These are phyloP conservation scores for Macroglossus sobrinus DNA, from an alignment of 2,113 vertebrate genomes.

Conservation along the genomic window DNA sequence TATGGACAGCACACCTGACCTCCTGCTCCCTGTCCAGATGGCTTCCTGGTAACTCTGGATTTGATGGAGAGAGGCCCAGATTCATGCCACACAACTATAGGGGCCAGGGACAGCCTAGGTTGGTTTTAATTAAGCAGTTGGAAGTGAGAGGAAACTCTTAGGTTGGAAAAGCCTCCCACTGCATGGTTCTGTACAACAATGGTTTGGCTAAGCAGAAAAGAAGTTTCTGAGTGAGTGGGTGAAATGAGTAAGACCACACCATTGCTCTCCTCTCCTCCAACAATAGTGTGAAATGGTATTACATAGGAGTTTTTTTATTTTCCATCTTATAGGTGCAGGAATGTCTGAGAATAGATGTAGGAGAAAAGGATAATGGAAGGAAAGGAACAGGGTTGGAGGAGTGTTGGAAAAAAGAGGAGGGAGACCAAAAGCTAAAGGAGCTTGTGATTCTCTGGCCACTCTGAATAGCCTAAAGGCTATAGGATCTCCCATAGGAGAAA, in stretches of 20 bases:
- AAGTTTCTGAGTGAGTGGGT: neutral
- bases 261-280: neutral
- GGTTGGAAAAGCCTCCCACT: neutral
- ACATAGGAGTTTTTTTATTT: neutral
- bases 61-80: neutral
- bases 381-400: neutral
- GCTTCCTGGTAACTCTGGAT: neutral
- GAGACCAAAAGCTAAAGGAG: neutral
- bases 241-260: neutral
- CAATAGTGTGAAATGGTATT: neutral
- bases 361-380: neutral
- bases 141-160: neutral
- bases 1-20: neutral
- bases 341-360: neutral
- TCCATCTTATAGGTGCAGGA: neutral
- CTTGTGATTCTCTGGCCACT: neutral
- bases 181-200: neutral
- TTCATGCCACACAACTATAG: neutral
- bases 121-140: neutral
- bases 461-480: neutral
- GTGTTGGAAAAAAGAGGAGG: neutral
- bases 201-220: slow-evolving; percentile 3
- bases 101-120: neutral
- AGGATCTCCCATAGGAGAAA: neutral
- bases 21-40: neutral